Evolutionary conservation across 2,113 vertebrate genomes (phyloP), one percentile per base, ranked within the genome.

Genomic region (Hemicordylus capensis): DNA sequence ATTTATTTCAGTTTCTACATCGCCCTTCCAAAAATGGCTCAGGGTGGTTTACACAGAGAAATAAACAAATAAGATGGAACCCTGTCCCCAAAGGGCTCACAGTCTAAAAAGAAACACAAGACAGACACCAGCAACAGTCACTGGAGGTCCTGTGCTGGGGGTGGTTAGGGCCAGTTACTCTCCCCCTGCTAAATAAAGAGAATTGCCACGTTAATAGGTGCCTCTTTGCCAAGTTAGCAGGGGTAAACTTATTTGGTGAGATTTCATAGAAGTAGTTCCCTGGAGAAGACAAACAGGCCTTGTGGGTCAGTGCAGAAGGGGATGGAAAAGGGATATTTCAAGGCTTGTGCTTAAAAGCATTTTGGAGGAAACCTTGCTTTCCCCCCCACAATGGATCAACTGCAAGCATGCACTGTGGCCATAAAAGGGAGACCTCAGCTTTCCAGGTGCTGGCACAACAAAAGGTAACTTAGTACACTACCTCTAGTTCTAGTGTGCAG

Each of bases 391-490:
- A 58, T 84, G 34, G 64, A 85, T 69, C 51, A 48, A 37, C 31
- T 51, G 15, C 20, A 79, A 24, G 28, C 46, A 22, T 28, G 46
- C 72, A 76, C 66, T 79, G 51, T 72, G 66, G 54, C 54, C 26
- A 34, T 72, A 79, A 72, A 44, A 26, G 48, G 19, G 39, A 85
- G 39, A 17, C 22, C 31, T 85, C 39, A 11, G 51, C 54, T 85
- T 61, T 79, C 54, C 42, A 70, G 51, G 54, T 72, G 22, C 22
- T 61, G 72, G 9, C 42, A 79, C 51, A 14, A 20, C 26, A 69
- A 22, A 67, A 76, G 66, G 83, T 85, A 85, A 69, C 31, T 78
- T 72, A 28, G 61, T 39, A 72, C 61, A 28, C 4, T 79, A 72
- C 22, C 15, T 70, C 15, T 79, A 61, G 76, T 61, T 54, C 28